Conservation (phyloP, 1,140 invertebrate genomes). For the Myzus persicae region DNA sequence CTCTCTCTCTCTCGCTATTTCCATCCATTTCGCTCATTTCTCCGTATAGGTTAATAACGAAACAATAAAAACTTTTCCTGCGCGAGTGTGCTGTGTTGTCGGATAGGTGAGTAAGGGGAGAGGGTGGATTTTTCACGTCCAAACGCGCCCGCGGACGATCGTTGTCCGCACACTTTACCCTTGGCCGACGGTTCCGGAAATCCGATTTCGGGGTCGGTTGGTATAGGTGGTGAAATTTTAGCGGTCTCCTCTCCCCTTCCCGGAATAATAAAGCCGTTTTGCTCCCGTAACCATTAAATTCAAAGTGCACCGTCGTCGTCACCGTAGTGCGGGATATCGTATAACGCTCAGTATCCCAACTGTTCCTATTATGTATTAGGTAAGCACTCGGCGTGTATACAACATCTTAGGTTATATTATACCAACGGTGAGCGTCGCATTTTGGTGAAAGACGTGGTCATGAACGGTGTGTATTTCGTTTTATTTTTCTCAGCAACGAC, state of each 20-base stretch:
- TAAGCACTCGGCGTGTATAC: neutral
- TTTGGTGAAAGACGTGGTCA: neutral
- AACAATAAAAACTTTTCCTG: slow-evolving; percentile 40
- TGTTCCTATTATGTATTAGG: neutral
- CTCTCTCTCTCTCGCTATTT: neutral
- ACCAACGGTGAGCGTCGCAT: neutral
- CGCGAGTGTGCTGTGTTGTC: neutral
- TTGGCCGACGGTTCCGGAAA: neutral
- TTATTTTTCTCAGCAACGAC: neutral
- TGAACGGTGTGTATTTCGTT: neutral
- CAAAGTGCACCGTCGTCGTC: neutral
- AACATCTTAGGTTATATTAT: neutral
- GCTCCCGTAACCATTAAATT: slow-evolving; percentile 29
- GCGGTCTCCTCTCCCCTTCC: neutral
- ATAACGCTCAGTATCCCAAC: neutral
- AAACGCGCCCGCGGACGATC: neutral
- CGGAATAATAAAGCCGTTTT: slow-evolving; percentile 50
- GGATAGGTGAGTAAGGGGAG: neutral
- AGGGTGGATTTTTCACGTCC: neutral
- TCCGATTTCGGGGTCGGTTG: slow-evolving; percentile 37
- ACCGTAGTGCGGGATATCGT: slow-evolving; percentile 10
- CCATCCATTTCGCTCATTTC: neutral
- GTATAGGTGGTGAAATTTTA: neutral
- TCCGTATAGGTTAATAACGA: slow-evolving; percentile 43
- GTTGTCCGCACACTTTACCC: neutral